Base-by-base conservation (phyloP, 2,113 vertebrate genomes). In the Misgurnus anguillicaudatus region DNA sequence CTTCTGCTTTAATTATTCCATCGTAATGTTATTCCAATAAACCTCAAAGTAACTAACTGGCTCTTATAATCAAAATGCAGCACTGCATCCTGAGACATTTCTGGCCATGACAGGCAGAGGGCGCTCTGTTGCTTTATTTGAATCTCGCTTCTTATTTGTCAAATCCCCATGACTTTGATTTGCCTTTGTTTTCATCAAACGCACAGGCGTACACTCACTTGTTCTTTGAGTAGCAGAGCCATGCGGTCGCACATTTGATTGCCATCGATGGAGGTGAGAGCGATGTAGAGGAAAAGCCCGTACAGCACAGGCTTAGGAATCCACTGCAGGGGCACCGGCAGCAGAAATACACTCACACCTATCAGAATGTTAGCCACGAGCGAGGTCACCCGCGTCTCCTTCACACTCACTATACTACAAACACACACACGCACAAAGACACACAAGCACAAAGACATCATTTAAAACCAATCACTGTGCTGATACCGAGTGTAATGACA, bases 221-320 rank as follows among this genome's bases (percentile, higher is more conserved):
- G 98, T 86, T 99, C 98, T 87, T 97, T 99, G 65, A 99, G 94
- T 75, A 99, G 93, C 31, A 99, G 94, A 5, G 94, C 97, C 93
- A 99, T 92, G 38, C 97, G 95, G 75, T 97, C 95, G 8, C 96
- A 98, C 89, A 99, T 96, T 92, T 99, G 98, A 90, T 96, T 98
- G 6, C 96, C 96, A 0, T 99, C 97, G 0, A 98, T 95, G 89
- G 98, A 99, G 82, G 98, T 99, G 80, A 98, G 89, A 0, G 98
- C 96, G 0, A 99, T 98, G 91, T 99, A 98, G 84, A 99, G 95
- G 89, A 99, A 99, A 78, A 99, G 95, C 68, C 97, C 96, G 0
- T 98, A 97, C 4, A 99, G 95, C 82, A 99, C 98, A 0, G 98
- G 97, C 81, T 98, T 98, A 24, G 97, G 96, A 88, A 99, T 98